Evolutionary conservation across 2,113 vertebrate species (phyloP), one percentile per base, ranked within the genome.

Genomic region (Cebidichthys violaceus): DNA sequence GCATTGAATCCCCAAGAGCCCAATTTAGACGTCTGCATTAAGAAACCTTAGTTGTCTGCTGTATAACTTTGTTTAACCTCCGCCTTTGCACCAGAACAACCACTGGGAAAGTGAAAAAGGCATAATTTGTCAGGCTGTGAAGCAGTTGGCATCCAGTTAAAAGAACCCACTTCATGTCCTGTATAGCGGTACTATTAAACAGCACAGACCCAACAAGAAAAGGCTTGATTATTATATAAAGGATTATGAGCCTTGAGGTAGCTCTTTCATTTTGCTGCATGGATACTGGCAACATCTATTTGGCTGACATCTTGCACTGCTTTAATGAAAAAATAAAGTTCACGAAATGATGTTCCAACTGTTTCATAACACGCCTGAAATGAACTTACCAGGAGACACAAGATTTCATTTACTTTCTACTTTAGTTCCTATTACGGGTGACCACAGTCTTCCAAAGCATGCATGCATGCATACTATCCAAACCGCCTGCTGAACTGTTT

Each of bases 111-210:
- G 64, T 70, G 47, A n/a, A 85, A 52, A 84, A 71, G 77, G 24
- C 76, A 72, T 85, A 81, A 83, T 82, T 86, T 89, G 64, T 80
- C 73, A 67, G 61, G 70, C 75, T 77, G 24, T 74, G 60, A 87
- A 27, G 70, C 67, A 61, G 37, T 33, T 91, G 85, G 83, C 86
- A 77, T 70, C 18, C 35, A 67, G 57, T 77, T 79, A 27, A 85
- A 79, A 84, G 89, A 73, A 61, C 62, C 77, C 47, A 77, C 27
- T 71, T 68, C 9, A 71, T 79, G 45, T 41, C 72, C 3, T 37
- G 17, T 57, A 0, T 22, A 64, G 69, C 9, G 43, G 27, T 50
- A 65, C 50, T 17, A 66, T 88, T 73, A 88, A 90, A 60, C 64
- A 77, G 55, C 7, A 54, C 59, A 72, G 31, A 69, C 45, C 20